These are phyloP conservation scores for Melospiza melodia DNA, from an alignment of 2,113 vertebrate species.

Conservation along the genomic window DNA sequence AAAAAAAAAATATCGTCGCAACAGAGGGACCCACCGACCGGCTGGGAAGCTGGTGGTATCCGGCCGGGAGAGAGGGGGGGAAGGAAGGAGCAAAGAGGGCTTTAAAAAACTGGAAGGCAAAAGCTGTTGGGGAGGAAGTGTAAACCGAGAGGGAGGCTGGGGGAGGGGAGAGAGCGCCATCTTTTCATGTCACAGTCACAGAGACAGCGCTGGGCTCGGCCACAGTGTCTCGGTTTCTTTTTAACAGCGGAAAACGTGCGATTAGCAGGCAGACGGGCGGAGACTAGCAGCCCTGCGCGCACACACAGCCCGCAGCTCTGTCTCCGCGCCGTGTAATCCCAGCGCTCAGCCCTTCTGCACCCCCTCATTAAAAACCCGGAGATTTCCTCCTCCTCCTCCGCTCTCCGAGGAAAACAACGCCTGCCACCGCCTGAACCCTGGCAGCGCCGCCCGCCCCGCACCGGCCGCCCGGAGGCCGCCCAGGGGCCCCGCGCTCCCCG, in stretches of 20 bases:
- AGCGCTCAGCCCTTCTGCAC: constrained; percentile 36
- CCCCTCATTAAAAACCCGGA: constrained; percentile 68
- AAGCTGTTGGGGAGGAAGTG: constrained; percentile 70
- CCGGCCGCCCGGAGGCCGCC: constrained; percentile 56
- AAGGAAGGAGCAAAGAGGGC: constrained; percentile 2
- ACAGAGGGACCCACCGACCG: constrained; percentile 46
- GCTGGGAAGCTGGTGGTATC: constrained; percentile 64
- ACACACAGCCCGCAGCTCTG: constrained; percentile 67
- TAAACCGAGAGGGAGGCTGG: constrained; percentile 69
- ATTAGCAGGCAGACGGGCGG: constrained; percentile 77
- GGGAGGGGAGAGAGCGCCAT: constrained; percentile 77
- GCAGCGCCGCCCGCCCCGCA: constrained; percentile 28
- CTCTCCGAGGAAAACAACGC: constrained; percentile 72
- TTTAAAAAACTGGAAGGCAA: constrained; percentile 53
- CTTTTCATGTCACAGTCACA: constrained; percentile 80
- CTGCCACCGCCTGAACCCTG: constrained; percentile 63
- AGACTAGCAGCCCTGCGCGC: constrained; percentile 48
- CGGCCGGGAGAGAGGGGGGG: neutral
- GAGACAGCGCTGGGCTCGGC: constrained; percentile 70
- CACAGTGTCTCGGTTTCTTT: constrained; percentile 71
- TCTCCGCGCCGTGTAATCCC: constrained; percentile 46
- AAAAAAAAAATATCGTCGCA: neutral
- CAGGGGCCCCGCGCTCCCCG: constrained; percentile 58
- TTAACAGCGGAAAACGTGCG: constrained; percentile 75
- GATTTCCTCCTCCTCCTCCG: constrained; percentile 60